Conservation (phyloP, 2,113 vertebrate genomes). For the Jacana jacana region DNA sequence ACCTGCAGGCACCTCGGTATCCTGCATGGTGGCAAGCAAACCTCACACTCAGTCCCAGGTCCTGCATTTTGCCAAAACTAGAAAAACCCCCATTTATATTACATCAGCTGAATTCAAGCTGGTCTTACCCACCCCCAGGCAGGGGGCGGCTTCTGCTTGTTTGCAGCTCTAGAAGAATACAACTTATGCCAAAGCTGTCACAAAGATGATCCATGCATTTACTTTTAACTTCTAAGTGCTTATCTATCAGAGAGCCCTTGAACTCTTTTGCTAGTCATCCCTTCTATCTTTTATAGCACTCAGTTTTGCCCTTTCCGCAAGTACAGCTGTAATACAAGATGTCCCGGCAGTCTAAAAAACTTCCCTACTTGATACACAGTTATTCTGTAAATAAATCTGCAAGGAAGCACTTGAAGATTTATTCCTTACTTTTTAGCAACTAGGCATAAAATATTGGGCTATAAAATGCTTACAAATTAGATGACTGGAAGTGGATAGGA, state of each 20-base stretch:
- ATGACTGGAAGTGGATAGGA: constrained; percentile 70
- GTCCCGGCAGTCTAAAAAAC: constrained; percentile 57
- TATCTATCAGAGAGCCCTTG: not conserved
- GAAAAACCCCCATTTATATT: not conserved
- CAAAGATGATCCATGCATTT: not conserved
- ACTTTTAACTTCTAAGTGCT: too few species aligned
- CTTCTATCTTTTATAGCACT: constrained; percentile 19
- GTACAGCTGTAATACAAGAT: constrained; percentile 47
- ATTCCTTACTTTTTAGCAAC: constrained; percentile 71
- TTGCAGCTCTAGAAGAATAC: not conserved
- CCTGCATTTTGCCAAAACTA: not conserved
- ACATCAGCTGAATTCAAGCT: not conserved
- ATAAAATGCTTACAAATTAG: constrained; percentile 76
- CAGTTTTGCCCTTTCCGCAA: constrained; percentile 2
- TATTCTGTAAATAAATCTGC: constrained; percentile 73
- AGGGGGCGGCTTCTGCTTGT: not conserved
- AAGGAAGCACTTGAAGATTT: constrained; percentile 69
- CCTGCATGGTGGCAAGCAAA: not conserved
- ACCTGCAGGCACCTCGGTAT: not conserved
- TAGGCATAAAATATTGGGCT: constrained; percentile 68
- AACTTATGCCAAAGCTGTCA: not conserved
- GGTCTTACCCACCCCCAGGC: not conserved
- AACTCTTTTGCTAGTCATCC: constrained; percentile 30
- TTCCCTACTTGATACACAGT: constrained; percentile 61
- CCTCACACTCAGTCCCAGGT: not conserved